A percentile compares a stretch with the other conserved stretches of the same genome.
Evolutionary conservation across 2,888 invertebrate genomes (phyloP).

Genomic region (Endotricha flammealis): DNA sequence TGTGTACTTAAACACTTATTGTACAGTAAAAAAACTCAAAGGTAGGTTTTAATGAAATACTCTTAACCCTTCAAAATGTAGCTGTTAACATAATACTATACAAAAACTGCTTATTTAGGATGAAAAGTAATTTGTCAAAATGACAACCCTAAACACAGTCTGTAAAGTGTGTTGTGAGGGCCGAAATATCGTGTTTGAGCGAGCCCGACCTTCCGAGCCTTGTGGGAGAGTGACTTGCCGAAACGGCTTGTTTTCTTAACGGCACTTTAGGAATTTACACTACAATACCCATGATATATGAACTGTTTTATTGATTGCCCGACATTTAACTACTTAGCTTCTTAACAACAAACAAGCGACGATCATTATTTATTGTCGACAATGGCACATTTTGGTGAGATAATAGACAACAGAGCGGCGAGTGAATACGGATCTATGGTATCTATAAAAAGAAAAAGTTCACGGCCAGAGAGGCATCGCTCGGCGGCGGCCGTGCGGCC

Average conservation of each 20-base stretch:
- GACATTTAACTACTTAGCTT: constrained; percentile 3
- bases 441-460: constrained; percentile 64
- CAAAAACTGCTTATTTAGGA: constrained; percentile 1
- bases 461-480: constrained; percentile 42
- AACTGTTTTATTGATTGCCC: constrained; percentile 9
- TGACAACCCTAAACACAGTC: constrained; percentile 7
- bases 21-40: too few species aligned
- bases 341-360: constrained; percentile 8
- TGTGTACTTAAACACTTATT: too few species aligned
- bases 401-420: constrained; percentile 32
- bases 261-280: constrained; percentile 18
- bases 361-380: constrained; percentile 17
- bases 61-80: too few species aligned
- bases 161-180: constrained; percentile 9
- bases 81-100: too few species aligned
- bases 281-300: constrained; percentile 16
- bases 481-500: constrained; percentile 25
- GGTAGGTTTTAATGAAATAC: too few species aligned
- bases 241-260: constrained; percentile 26
- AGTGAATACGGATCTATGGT: constrained; percentile 58
- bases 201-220: constrained; percentile 25
- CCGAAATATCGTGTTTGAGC: constrained; percentile 18
- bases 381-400: constrained; percentile 12
- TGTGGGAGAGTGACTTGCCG: constrained; percentile 56
- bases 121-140: constrained; percentile 4